phyloP scores from a whole-genome alignment of 1,140 invertebrate species.

The Philotrypesis tridentata region DNA sequence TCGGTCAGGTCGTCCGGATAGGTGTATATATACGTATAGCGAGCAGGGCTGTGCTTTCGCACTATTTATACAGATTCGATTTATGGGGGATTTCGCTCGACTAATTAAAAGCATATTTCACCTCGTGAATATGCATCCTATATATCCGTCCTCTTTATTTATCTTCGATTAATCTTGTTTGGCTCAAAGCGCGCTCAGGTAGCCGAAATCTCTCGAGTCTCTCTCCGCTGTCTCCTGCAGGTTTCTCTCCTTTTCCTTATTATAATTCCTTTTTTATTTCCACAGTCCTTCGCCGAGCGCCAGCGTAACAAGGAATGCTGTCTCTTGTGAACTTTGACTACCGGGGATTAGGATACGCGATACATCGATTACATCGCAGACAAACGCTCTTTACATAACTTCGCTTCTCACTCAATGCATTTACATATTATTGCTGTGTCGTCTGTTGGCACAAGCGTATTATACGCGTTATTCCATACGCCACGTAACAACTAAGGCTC shows the following conservation, averaged over 20 bases:
- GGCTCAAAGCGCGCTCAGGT: conserved; percentile 15
- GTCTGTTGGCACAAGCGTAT: too few relatives aligned
- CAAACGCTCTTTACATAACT: conserved; percentile 1
- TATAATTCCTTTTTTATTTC: not conserved
- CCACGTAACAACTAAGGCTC: too few relatives aligned
- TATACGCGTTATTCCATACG: too few relatives aligned
- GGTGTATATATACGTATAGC: not conserved
- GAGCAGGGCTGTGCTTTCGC: conserved; percentile 42
- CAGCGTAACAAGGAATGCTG: conserved; percentile 45
- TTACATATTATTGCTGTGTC: too few relatives aligned
- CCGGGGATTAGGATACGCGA: conserved; percentile 42
- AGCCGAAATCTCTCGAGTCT: conserved; percentile 30
- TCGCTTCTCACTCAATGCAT: too few relatives aligned
- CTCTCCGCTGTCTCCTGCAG: not conserved
- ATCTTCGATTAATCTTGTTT: conserved; percentile 52
- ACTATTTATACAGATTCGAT: conserved; percentile 43
- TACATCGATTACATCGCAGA: conserved; percentile 31
- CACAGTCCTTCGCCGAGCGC: not conserved
- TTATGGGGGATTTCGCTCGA: conserved; percentile 45
- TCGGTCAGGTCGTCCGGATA: too few relatives aligned
- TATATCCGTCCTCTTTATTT: conserved; percentile 41
- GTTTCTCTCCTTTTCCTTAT: conserved; percentile 16
- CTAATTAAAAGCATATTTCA: conserved; percentile 53
- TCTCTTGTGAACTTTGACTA: conserved; percentile 47
- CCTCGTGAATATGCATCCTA: conserved; percentile 40